Evolutionary conservation across 2,113 vertebrate species (phyloP), one percentile per base, ranked within the genome.

Genomic region (Peucedramus taeniatus): DNA sequence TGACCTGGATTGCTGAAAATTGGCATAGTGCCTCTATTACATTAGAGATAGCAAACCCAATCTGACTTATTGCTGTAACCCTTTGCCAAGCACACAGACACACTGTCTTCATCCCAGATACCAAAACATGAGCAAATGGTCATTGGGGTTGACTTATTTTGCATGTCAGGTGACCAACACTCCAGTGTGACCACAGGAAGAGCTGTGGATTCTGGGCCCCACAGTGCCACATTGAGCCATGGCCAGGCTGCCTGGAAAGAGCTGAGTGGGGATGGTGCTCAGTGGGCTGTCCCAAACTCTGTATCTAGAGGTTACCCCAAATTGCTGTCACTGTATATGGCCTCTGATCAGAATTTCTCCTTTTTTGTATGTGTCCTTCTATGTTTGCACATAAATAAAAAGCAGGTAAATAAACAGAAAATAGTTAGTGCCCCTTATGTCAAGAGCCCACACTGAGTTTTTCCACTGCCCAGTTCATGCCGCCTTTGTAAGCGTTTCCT

Each of bases 1-100:
- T 0, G 2, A 86, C 72, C 51, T 92, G 87, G n/a, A 79, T 66
- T 94, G 70, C 89, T 95, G 82, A 74, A 96, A 96, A 90, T 92
- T 96, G 91, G 90, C 94, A 91, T 69, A 66, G 53, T 90, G 93
- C 92, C 76, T 96, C 59, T 70, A 63, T 91, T 95, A 90, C 0
- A 0, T 86, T 93, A 90, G 66, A 96, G 96, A 95, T 78, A 96
- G 92, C 76, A 81, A 93, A 90, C 44, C 42, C 64, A 90, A 93
- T 81, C 68, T 93, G 87, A 56, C 63, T 86, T 91, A 96, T 68
- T 35, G 0, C 39, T 69, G 44, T 49, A 86, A 74, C 51, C 7
- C 1, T 53, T 95, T 90, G 78, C 88, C 82, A 96, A 59, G 79
- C 47, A 94, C 75, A 63, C 49, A 45, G 42, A 87, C 35, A 35